Evolutionary conservation across 2,888 invertebrate genomes (phyloP).

Genomic region (Thymelicus sylvestris): DNA sequence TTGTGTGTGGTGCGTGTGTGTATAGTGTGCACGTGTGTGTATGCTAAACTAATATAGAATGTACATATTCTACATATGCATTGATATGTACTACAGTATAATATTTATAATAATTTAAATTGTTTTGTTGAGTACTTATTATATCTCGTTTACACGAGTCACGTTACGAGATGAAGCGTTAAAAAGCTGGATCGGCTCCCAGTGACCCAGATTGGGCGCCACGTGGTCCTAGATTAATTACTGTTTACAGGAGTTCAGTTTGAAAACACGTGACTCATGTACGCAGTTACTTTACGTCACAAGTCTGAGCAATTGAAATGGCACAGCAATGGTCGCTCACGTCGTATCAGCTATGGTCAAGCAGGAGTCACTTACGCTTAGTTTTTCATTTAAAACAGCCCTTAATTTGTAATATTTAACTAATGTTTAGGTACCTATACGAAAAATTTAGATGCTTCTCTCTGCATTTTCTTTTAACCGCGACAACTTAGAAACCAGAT

Average conservation of each 20-base stretch:
- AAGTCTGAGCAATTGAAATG: not conserved
- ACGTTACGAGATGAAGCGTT: not conserved
- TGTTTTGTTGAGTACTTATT: no score
- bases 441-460: not conserved
- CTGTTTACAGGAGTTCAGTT: not conserved
- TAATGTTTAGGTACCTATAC: no score
- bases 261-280: conserved; percentile 9
- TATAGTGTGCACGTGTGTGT: no score
- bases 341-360: not conserved
- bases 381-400: no score
- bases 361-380: no score
- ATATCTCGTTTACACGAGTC: not conserved
- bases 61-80: no score
- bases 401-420: not conserved
- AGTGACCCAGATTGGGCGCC: conserved; percentile 4
- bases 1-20: no score
- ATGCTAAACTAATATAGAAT: no score
- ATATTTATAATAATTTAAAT: no score
- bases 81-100: no score
- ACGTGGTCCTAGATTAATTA: conserved; percentile 14
- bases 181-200: conserved; percentile 20
- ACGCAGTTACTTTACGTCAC: not conserved
- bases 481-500: conserved; percentile 17
- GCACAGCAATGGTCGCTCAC: not conserved
- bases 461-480: conserved; percentile 2